Evolutionary conservation across 2,113 vertebrate species (phyloP).

Genomic region (Meriones unguiculatus): DNA sequence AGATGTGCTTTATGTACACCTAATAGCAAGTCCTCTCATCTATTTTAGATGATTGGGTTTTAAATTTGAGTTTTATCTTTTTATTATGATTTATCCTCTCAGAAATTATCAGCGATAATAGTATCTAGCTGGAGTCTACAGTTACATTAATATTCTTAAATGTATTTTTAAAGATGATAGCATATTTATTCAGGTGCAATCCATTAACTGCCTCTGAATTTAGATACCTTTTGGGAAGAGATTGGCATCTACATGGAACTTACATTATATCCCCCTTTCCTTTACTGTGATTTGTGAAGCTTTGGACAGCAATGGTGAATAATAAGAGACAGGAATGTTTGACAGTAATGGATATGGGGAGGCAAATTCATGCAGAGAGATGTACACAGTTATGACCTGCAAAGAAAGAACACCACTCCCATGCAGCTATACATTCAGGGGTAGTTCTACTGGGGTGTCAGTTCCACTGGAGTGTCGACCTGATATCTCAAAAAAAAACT

Average conservation of each 20-base stretch:
- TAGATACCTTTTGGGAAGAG: background rate
- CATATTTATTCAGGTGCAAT: background rate
- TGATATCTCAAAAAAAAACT: background rate
- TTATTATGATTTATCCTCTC: background rate
- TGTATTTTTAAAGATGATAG: background rate
- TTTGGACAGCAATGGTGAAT: background rate
- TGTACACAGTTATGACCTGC: background rate
- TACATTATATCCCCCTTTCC: slow-evolving; percentile 40
- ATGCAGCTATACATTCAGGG: background rate
- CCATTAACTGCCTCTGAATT: slow-evolving; percentile 46
- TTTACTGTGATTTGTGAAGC: background rate
- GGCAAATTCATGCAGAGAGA: background rate
- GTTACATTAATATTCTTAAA: slow-evolving; percentile 19
- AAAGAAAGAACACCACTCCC: background rate
- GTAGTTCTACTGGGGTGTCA: background rate
- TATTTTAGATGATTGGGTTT: background rate
- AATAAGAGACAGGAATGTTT: background rate
- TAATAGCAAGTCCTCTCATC: background rate
- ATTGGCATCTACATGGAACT: background rate
- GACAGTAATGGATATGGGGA: background rate
- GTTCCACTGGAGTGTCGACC: slow-evolving; percentile 22
- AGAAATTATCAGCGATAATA: background rate
- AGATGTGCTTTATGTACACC: background rate
- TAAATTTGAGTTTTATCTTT: background rate
- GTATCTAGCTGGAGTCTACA: background rate